phyloP scores from a whole-genome alignment of 37 sponge, comb jelly and placozoan species.

The Crambe crambe region DNA sequence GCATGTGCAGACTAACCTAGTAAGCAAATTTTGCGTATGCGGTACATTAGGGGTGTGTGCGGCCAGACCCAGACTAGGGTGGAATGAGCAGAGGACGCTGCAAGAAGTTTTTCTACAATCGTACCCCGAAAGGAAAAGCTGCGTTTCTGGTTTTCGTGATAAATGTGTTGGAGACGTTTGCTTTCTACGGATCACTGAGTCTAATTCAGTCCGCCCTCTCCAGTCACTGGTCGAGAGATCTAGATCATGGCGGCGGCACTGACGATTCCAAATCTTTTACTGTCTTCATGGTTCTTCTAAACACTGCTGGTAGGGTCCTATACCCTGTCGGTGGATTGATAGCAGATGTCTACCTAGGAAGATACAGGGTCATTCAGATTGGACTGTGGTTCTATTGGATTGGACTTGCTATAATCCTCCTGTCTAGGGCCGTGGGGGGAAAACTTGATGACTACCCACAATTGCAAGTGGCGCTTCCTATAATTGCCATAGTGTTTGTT shows the following conservation, averaged over 20 bases:
- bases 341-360: constrained; percentile 44
- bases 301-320: constrained; percentile 27
- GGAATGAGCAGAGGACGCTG: background rate
- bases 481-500: constrained; percentile 1
- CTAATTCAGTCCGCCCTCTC: background rate
- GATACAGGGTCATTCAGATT: constrained; percentile 43
- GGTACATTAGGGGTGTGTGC: too few relatives aligned
- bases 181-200: constrained; percentile 18
- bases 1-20: too few relatives aligned
- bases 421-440: background rate
- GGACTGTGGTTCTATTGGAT: constrained; percentile 50
- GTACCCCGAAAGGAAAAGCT: constrained; percentile 32
- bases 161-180: constrained; percentile 31
- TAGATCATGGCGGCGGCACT: background rate
- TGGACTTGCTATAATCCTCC: constrained; percentile 6
- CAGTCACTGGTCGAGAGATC: too few relatives aligned
- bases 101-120: constrained; percentile 8
- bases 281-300: background rate
- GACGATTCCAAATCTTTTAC: background rate
- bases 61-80: background rate
- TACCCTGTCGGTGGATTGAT: constrained; percentile 49
- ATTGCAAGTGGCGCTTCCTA: background rate
- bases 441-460: background rate
- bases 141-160: constrained; percentile 15
- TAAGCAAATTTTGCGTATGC: too few relatives aligned